phyloP scores from a whole-genome alignment of 1,140 invertebrate genomes.

The Polypedilum pembai region DNA sequence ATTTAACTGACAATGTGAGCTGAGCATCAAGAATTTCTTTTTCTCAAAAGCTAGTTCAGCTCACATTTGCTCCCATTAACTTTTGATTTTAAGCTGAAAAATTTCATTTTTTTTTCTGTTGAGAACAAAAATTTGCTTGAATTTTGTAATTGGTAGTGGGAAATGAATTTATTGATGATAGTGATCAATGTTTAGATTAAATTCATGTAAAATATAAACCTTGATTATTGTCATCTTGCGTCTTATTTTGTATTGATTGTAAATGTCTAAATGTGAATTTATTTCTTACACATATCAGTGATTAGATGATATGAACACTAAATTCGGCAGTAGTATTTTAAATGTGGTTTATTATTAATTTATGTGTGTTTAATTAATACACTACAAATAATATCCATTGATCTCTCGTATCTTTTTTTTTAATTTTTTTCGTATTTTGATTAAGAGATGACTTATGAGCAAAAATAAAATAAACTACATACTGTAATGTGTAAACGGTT shows the following conservation, averaged over 20 bases:
- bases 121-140: not conserved
- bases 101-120: not conserved
- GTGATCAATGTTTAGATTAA: no score
- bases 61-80: no score
- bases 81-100: no score
- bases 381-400: not conserved
- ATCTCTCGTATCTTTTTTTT: slow-evolving; percentile 6
- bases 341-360: not conserved
- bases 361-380: not conserved
- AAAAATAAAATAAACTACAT: slow-evolving; percentile 1
- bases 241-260: slow-evolving; percentile 1
- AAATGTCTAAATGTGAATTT: slow-evolving; percentile 7
- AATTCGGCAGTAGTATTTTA: not conserved
- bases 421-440: slow-evolving; percentile 7
- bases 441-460: slow-evolving; percentile 12
- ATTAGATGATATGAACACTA: not conserved
- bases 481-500: not conserved
- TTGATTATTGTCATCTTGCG: not conserved
- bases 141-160: not conserved
- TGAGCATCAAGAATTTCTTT: no score
- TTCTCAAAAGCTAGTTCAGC: no score
- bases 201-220: no score
- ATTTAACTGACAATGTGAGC: no score
- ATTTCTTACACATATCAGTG: not conserved
- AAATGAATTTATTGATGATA: not conserved